Evolutionary conservation across 2,888 invertebrate species (phyloP).

Genomic region (Dorcus parallelipipedus): DNA sequence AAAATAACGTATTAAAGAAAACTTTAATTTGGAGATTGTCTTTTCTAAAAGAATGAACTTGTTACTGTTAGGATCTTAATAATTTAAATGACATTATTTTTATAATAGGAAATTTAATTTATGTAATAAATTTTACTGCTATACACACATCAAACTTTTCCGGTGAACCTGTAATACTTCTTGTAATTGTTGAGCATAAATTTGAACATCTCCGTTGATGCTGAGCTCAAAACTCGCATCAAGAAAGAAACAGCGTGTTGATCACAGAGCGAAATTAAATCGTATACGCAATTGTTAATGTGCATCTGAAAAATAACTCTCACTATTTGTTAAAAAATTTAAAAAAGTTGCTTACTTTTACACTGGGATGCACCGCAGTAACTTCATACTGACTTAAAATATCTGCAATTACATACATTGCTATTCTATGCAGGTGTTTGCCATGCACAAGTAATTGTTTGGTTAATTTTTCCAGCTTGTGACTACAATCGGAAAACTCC

Average conservation of each 20-base stretch:
- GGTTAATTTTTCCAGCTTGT: conserved; percentile 45
- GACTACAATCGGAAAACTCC: conserved; percentile 41
- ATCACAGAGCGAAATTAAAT: conserved; percentile 49
- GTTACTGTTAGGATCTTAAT: neutral
- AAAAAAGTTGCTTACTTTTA: conserved; percentile 44
- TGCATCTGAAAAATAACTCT: conserved; percentile 43
- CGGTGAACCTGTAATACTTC: conserved; percentile 51
- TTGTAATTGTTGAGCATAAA: conserved; percentile 48
- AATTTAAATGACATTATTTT: conserved; percentile 1
- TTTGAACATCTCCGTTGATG: conserved; percentile 52
- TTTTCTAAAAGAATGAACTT: too few relatives aligned
- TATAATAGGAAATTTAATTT: too few relatives aligned
- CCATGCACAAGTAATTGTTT: conserved; percentile 38
- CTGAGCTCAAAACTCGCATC: conserved; percentile 45
- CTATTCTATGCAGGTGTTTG: conserved; percentile 47
- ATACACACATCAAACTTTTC: conserved; percentile 44
- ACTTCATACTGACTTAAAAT: conserved; percentile 49
- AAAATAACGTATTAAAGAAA: too few relatives aligned
- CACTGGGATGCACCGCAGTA: conserved; percentile 45
- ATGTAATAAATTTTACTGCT: neutral
- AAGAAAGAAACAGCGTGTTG: conserved; percentile 48
- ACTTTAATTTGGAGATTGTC: too few relatives aligned
- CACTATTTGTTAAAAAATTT: conserved; percentile 6
- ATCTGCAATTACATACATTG: conserved; percentile 51
- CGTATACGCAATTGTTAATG: conserved; percentile 49